Evolutionary conservation across 2,797 vertebrate genomes (phyloP), one percentile per base, ranked within the genome.

Genomic region (Thalassophryne amazonica): DNA sequence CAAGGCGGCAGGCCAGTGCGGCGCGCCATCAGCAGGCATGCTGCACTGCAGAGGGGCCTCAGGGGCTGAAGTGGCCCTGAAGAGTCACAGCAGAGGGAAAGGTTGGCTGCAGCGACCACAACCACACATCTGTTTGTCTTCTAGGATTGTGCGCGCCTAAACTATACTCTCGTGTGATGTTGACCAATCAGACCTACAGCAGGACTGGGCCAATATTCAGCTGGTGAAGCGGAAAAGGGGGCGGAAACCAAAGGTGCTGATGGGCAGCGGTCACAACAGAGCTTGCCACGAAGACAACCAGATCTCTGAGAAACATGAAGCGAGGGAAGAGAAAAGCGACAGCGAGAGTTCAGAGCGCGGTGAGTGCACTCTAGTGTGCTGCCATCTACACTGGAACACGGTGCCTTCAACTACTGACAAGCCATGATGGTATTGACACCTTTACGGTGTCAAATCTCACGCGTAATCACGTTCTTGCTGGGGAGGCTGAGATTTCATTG

Each of bases 1-100:
- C 48, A 94, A 93, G 69, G 91, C 91, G 25, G 92, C 87, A 40
- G 87, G 82, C 76, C 93, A 93, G 79, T 89, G 78, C 14, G 84
- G 88, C 6, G 85, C 91, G 0, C 14, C 89, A 0, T 57, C 90
- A 33, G 84, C 89, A 8, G 69, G 83, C 60, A 61, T 87, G 53
- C 90, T 93, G 73, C 89, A 86, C 45, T 73, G 87, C 76, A 90
- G 90, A 74, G 90, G 88, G 22, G 72, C 82, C 18, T 70, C 66
- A 10, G 67, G 85, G 0, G 8, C 65, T 0, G 36, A 81, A 10
- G 84, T 65, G 12, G 50, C 87, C 35, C 84, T 85, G 32, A 92
- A 91, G 74, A 90, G 89, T 67, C 85, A 92, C 28, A 84, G 86
- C 27, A 81, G 84, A 22, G 82, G 62, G 27, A 73, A 60, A 67